Conservation (phyloP, 53 echinoderm and acorn worm species). For the Holothuria leucospilota region DNA sequence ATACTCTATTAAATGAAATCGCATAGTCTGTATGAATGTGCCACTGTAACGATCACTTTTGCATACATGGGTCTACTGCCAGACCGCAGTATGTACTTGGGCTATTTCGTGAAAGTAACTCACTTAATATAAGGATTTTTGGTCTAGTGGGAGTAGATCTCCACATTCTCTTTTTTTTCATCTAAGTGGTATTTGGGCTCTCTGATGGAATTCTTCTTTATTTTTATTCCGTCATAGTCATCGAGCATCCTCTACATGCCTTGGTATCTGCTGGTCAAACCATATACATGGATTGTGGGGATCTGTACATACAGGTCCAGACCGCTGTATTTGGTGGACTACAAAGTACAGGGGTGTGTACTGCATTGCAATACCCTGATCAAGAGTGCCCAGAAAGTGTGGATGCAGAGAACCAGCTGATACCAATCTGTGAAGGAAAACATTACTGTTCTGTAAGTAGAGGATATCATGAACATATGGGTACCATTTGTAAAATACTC, state of each 20-base stretch:
- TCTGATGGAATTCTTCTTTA: neutral
- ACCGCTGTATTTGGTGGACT: slow-evolving; percentile 44
- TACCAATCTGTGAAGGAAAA: slow-evolving; percentile 20
- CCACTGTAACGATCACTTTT: too few relatives aligned
- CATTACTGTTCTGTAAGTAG: slow-evolving; percentile 34
- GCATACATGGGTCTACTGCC: too few relatives aligned
- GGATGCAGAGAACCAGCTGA: slow-evolving; percentile 14
- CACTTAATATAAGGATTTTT: too few relatives aligned
- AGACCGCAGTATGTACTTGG: too few relatives aligned
- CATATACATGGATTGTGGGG: slow-evolving; percentile 44
- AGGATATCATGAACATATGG: neutral
- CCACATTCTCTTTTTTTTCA: too few relatives aligned
- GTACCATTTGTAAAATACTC: too few relatives aligned
- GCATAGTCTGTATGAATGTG: too few relatives aligned
- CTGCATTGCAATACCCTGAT: slow-evolving; percentile 1
- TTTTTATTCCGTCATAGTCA: neutral
- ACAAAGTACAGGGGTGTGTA: slow-evolving; percentile 29
- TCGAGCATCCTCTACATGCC: slow-evolving; percentile 36
- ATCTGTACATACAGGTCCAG: slow-evolving; percentile 41
- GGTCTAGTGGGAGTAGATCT: too few relatives aligned
- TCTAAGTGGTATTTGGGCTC: too few relatives aligned
- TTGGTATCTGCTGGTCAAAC: slow-evolving; percentile 50
- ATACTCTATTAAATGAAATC: too few relatives aligned
- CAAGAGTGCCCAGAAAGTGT: slow-evolving; percentile 38
- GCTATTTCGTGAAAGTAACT: too few relatives aligned